A percentile compares a stretch with the other conserved stretches of the same genome.
These are phyloP conservation scores for Trissolcus basalis DNA, from an alignment of 1,140 invertebrate genomes.

Conservation along the genomic window DNA sequence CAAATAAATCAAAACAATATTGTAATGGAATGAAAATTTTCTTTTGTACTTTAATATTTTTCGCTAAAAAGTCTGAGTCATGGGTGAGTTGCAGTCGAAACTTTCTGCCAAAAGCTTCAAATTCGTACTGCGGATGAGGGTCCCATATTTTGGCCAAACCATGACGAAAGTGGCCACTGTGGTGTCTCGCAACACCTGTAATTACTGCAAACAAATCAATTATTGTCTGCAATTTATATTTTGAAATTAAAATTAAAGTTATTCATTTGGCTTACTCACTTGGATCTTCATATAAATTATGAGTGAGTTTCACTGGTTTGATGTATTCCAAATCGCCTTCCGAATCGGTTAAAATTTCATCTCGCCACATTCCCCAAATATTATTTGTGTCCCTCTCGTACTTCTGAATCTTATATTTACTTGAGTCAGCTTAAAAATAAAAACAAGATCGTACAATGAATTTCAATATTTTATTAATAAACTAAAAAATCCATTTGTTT, in stretches of 20 bases:
- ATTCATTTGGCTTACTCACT: conserved; percentile 62
- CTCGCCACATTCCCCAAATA: conserved; percentile 53
- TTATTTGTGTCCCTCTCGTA: conserved; percentile 29
- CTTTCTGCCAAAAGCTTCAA: conserved; percentile 79
- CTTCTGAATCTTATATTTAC: conserved; percentile 8
- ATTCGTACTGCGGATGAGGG: conserved; percentile 83
- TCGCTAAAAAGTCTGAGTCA: conserved; percentile 78
- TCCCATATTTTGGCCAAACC: conserved; percentile 81
- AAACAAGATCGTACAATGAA: too few species aligned
- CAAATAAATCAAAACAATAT: conserved; percentile 7
- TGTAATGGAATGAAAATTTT: background rate
- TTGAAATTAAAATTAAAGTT: conserved; percentile 15
- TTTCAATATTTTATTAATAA: too few species aligned
- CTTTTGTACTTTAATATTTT: conserved; percentile 77
- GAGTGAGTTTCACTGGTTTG: conserved; percentile 65
- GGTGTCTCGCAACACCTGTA: conserved; percentile 66
- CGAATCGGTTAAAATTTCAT: conserved; percentile 51
- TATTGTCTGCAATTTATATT: background rate
- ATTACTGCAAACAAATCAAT: conserved; percentile 19
- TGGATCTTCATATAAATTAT: conserved; percentile 71
- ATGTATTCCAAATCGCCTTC: conserved; percentile 67
- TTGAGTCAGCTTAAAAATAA: conserved; percentile 1
- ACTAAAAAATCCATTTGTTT: too few species aligned
- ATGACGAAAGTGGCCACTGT: conserved; percentile 81
- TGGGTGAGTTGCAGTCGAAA: conserved; percentile 78